Conservation (phyloP, 1,140 invertebrate species). For the Steinernema khuongi region DNA sequence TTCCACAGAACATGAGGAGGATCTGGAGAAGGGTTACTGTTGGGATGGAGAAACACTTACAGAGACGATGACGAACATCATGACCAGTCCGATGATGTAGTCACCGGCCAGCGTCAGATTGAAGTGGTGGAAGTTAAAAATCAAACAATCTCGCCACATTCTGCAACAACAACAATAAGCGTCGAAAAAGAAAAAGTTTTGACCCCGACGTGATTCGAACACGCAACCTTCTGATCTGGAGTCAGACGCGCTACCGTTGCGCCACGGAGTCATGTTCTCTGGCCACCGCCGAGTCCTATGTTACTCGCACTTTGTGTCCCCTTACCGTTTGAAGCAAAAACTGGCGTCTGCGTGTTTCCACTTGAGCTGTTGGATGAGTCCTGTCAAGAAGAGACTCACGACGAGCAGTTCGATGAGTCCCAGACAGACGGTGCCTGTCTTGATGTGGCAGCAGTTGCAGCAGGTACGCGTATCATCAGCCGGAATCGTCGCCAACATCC, state of each 20-base stretch:
- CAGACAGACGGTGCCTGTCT: constrained; percentile 47
- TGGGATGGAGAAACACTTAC: constrained; percentile 38
- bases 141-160: constrained; percentile 44
- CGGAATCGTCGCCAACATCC: background rate
- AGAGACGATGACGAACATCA: constrained; percentile 45
- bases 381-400: constrained; percentile 37
- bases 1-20: constrained; percentile 47
- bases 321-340: constrained; percentile 33
- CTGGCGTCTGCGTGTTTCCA: constrained; percentile 41
- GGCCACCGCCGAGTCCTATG: no score
- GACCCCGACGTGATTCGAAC: background rate
- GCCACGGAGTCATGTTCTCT: no score
- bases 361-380: constrained; percentile 38
- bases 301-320: no score
- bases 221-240: no score
- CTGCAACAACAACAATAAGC: constrained; percentile 8
- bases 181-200: constrained; percentile 22
- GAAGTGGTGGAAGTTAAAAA: constrained; percentile 51
- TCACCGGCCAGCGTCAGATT: constrained; percentile 55
- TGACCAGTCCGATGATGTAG: constrained; percentile 45
- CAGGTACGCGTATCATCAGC: constrained; percentile 31
- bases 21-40: constrained; percentile 37
- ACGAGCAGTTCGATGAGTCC: constrained; percentile 45
- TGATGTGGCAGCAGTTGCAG: constrained; percentile 48
- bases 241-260: no score